Conservation (phyloP, 1,140 invertebrate genomes). For the Apis cerana region DNA sequence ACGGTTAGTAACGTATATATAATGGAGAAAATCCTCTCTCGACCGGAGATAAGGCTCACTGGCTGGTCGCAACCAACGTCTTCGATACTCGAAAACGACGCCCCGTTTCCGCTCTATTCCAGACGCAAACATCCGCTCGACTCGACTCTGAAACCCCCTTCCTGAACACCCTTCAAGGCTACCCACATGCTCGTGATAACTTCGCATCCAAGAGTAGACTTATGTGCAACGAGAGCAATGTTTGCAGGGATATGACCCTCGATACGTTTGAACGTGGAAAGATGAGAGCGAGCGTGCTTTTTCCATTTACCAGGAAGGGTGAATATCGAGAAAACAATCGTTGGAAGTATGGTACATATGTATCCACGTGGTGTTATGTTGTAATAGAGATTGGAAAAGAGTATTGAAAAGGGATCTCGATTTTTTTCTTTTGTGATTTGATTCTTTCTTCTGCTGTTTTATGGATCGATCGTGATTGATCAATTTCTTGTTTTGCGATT, state of each 20-base stretch:
- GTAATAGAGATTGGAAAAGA: too few species aligned
- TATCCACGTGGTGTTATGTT: too few species aligned
- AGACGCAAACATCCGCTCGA: conserved; percentile 52
- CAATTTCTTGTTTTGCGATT: too few species aligned
- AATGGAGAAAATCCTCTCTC: conserved; percentile 52
- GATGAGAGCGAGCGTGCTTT: neutral
- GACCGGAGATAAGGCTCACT: conserved; percentile 48
- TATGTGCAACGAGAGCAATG: neutral
- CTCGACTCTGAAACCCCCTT: conserved; percentile 23
- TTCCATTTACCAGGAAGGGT: neutral
- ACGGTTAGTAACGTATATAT: conserved; percentile 53
- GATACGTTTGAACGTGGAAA: conserved; percentile 15
- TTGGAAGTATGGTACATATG: too few species aligned
- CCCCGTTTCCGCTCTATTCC: conserved; percentile 38
- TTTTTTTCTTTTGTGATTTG: too few species aligned
- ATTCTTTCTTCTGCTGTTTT: too few species aligned
- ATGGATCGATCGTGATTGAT: too few species aligned
- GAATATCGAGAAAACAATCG: too few species aligned
- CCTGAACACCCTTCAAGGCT: conserved; percentile 27
- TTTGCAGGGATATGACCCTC: conserved; percentile 4
- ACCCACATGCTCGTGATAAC: neutral
- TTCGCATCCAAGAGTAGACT: neutral
- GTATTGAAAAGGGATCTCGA: too few species aligned
- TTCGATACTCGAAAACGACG: conserved; percentile 50
- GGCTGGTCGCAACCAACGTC: conserved; percentile 7